These are phyloP conservation scores for Apostichopus leukothele DNA, from an alignment of 53 echinoderm and acorn worm species.

Conservation along the genomic window DNA sequence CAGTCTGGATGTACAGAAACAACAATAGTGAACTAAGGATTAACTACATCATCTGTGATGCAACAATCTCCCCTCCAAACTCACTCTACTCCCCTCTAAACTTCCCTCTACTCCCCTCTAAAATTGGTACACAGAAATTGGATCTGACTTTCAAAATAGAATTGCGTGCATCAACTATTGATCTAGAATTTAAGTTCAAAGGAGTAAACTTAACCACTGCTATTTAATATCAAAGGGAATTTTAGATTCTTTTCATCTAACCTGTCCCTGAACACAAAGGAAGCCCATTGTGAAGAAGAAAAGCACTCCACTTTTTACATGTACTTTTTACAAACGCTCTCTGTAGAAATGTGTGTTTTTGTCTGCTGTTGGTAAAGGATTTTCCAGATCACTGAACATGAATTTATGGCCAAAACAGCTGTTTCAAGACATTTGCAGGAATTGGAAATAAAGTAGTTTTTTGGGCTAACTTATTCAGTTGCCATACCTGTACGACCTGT, in stretches of 20 bases:
- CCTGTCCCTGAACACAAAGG: neutral
- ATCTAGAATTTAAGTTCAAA: neutral
- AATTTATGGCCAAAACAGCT: constrained; percentile 27
- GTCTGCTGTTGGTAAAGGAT: neutral
- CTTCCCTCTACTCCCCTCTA: too few species aligned
- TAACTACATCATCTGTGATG: too few species aligned
- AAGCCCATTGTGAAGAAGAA: neutral
- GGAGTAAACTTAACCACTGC: neutral
- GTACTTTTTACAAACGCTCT: neutral
- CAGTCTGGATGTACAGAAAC: too few species aligned
- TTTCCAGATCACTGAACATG: constrained; percentile 22
- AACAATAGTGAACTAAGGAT: too few species aligned
- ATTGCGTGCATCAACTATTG: neutral
- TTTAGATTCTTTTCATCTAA: constrained; percentile 1
- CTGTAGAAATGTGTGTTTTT: constrained; percentile 14
- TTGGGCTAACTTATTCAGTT: too few species aligned
- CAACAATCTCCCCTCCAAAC: too few species aligned
- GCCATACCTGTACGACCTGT: too few species aligned
- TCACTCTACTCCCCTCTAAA: too few species aligned
- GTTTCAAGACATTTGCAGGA: neutral
- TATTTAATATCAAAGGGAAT: neutral
- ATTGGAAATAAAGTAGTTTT: neutral
- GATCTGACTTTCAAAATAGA: neutral
- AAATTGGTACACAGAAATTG: neutral
- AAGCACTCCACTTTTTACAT: constrained; percentile 3